Conservation (phyloP, 92 coral and sea anemone species). For the Phymanthus crucifer region DNA sequence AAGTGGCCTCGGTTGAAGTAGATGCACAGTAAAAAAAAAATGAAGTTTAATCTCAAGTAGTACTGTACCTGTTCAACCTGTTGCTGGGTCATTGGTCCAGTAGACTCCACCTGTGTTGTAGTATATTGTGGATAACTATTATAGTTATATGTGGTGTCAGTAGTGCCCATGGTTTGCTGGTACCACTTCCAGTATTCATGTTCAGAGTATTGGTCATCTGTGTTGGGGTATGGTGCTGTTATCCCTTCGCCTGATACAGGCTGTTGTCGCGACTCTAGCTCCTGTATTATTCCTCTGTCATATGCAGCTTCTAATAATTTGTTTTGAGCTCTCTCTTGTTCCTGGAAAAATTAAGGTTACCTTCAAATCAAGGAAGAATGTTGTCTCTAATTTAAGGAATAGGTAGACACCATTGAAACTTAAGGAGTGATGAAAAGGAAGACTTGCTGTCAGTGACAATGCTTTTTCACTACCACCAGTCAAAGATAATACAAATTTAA, state of each 20-base stretch:
- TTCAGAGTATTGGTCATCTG: constrained; percentile 73
- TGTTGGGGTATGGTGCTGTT: constrained; percentile 76
- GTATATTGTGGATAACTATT: constrained; percentile 9
- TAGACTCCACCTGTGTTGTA: neutral
- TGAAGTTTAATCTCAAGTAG: neutral
- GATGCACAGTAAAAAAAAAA: too few species aligned
- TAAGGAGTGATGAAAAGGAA: too few species aligned
- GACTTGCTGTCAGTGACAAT: too few species aligned
- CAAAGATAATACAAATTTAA: too few species aligned
- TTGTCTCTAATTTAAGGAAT: too few species aligned
- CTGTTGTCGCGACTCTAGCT: constrained; percentile 40
- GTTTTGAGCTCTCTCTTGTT: constrained; percentile 48
- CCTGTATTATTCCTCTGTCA: constrained; percentile 63
- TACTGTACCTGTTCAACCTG: constrained; percentile 68
- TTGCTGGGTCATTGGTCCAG: constrained; percentile 60
- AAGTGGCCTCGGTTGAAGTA: too few species aligned
- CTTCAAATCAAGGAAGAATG: neutral
- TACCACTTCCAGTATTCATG: constrained; percentile 39
- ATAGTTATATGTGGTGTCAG: neutral
- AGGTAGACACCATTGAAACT: neutral
- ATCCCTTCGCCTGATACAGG: constrained; percentile 55
- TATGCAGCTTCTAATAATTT: constrained; percentile 50
- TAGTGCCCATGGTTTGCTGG: constrained; percentile 5
- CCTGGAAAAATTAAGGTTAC: constrained; percentile 23
- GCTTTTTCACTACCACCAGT: too few species aligned